Evolutionary conservation across 2,797 vertebrate species (phyloP).

Genomic region (Euthynnus affinis): DNA sequence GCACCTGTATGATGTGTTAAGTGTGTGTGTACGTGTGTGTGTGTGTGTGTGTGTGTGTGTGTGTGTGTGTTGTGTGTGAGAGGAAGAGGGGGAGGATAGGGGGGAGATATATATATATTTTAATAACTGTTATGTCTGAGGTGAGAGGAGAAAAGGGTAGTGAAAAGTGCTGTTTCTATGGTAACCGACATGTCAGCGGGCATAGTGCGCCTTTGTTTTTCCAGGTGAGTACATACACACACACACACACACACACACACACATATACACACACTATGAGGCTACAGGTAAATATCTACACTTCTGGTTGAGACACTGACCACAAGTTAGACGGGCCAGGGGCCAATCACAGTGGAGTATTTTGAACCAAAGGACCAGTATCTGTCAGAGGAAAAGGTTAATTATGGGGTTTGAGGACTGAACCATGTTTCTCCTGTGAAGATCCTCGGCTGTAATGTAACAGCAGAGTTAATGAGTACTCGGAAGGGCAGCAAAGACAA

Average conservation of each 20-base stretch:
- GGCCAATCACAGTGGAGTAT: conserved; percentile 1
- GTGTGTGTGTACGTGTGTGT: conserved; percentile 2
- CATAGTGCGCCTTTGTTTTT: conserved; percentile 46
- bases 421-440: conserved; percentile 5
- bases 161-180: conserved; percentile 73
- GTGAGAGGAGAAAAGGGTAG: conserved; percentile 49
- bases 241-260: conserved; percentile 19
- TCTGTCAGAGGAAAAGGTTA: conserved; percentile 25
- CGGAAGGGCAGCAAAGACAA: conserved; percentile 36
- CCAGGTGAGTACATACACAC: conserved; percentile 37
- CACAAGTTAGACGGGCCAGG: not conserved
- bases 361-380: conserved; percentile 5
- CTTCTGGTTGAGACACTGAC: not conserved
- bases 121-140: conserved; percentile 43
- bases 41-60: conserved; percentile 9
- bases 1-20: conserved; percentile 18
- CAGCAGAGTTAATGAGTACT: conserved; percentile 31
- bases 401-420: conserved; percentile 16
- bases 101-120: conserved; percentile 15
- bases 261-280: not conserved
- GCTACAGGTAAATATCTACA: conserved; percentile 10
- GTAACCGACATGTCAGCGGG: conserved; percentile 57
- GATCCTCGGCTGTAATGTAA: not conserved
- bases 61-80: not conserved
- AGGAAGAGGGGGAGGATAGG: not conserved